A percentile compares a stretch with the other conserved stretches of the same genome.
Evolutionary conservation across 2,113 vertebrate species (phyloP).

Genomic region (Otolemur garnettii): DNA sequence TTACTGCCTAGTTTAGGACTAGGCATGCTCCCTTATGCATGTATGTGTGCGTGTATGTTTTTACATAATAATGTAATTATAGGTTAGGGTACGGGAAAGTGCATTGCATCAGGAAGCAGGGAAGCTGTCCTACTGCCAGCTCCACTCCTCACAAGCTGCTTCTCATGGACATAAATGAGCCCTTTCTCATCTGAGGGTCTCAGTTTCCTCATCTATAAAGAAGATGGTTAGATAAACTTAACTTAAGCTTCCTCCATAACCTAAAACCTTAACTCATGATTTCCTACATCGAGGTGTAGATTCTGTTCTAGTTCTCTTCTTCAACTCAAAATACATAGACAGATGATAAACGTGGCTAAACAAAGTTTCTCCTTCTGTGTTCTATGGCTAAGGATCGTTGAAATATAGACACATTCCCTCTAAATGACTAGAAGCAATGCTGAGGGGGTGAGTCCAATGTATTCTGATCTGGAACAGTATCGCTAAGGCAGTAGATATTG

Average conservation of each 20-base stretch:
- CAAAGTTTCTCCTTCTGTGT: not conserved
- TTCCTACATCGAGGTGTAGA: not conserved
- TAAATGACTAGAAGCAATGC: not conserved
- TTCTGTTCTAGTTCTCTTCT: not conserved
- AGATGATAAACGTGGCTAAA: not conserved
- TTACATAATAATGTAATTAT: rapidly evolving
- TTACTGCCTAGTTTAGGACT: not conserved
- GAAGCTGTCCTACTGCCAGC: not conserved
- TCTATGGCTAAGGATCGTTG: not conserved
- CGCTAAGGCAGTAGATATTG: not conserved
- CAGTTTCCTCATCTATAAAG: not conserved
- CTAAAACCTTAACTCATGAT: not conserved
- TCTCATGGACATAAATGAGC: not conserved
- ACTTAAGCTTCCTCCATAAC: not conserved
- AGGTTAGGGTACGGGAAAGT: not conserved
- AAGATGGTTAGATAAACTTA: not conserved
- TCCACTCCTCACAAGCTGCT: not conserved
- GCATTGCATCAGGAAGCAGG: no score
- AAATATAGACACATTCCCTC: not conserved
- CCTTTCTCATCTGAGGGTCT: not conserved
- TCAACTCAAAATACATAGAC: not conserved
- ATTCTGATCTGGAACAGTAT: no score
- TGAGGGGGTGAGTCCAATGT: not conserved
- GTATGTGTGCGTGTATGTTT: no score
- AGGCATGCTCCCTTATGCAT: not conserved